A percentile compares a stretch with the other conserved stretches of the same genome.
Conservation (phyloP, 2,797 vertebrate genomes). For the Neosilurus hyrtlii region DNA sequence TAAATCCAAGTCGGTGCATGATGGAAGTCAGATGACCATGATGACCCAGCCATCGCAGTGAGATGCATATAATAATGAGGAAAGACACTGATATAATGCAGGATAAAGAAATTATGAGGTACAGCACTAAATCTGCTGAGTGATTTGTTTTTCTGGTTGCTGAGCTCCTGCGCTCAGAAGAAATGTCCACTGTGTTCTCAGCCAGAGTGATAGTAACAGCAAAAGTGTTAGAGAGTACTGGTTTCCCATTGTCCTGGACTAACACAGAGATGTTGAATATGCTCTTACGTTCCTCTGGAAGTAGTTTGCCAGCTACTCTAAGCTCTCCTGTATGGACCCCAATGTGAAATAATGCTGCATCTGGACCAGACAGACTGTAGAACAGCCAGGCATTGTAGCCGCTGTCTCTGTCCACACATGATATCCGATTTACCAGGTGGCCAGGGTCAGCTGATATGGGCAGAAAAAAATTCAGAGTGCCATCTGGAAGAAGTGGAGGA, state of each 20-base stretch:
- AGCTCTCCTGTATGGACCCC: conserved; percentile 77
- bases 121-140: conserved; percentile 72
- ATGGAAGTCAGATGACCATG: conserved; percentile 48
- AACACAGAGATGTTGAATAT: conserved; percentile 71
- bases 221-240: conserved; percentile 73
- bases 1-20: neutral
- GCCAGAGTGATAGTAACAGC: conserved; percentile 72
- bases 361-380: conserved; percentile 72
- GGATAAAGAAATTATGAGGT: conserved; percentile 76
- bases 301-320: conserved; percentile 66
- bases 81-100: conserved; percentile 72
- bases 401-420: conserved; percentile 77
- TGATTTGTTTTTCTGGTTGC: conserved; percentile 58
- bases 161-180: conserved; percentile 66
- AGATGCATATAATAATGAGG: conserved; percentile 69
- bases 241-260: conserved; percentile 75
- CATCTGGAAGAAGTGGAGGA: conserved; percentile 64
- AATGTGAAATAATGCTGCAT: conserved; percentile 74
- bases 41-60: conserved; percentile 68
- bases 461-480: conserved; percentile 63
- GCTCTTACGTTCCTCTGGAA: conserved; percentile 62
- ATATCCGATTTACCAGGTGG: conserved; percentile 77
- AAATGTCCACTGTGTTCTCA: conserved; percentile 65
- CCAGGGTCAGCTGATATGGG: conserved; percentile 71
- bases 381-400: conserved; percentile 83